Evolutionary conservation across 2,888 invertebrate species (phyloP), one percentile per base, ranked within the genome.

Genomic region (Ophraella communa): DNA sequence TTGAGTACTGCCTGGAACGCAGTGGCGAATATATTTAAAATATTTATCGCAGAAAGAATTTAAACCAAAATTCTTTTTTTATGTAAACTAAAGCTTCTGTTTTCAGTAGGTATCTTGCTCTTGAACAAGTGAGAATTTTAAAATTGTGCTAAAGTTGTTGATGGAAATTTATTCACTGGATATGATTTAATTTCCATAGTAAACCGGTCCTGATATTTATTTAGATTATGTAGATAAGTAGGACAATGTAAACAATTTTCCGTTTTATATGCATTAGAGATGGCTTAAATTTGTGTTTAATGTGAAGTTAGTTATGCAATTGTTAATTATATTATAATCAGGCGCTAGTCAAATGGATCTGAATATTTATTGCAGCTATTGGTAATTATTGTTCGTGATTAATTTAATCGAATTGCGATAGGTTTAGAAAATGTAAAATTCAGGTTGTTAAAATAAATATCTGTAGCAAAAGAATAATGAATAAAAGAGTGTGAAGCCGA

Each of bases 221-320:
- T 33, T 39, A 42, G 39, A 49, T 53, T 53, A 52, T 52, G 30
- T 47, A 39, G 14, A 52, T 58, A 45, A 58, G 63, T 63, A 45
- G 57, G 18, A 45, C 58, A 63, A 30, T 24, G 33, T 51, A 42
- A 45, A 52, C 18, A 23, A 35, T 52, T 58, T 45, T 45, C 24
- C 30, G 23, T 53, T 63, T 63, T 21, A 53, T 53, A 63, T 63
- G 51, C 57, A 63, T 57, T 58, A 52, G 51, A 52, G 59, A 24
- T 24, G 52, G 59, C 52, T 52, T 39, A 10, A 59, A 44, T 60
- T 55, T 21, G 59, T 52, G 52, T 52, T 42, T 42, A 52, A 35
- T 60, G 59, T 42, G 39, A 51, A 27, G 51, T 27, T 24, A 3
- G n/a, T 60, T 60, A 30, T 42, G 52, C 44, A 60, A 60, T 51